Conservation (phyloP, 2,888 invertebrate species). For the Campaea margaritaria region DNA sequence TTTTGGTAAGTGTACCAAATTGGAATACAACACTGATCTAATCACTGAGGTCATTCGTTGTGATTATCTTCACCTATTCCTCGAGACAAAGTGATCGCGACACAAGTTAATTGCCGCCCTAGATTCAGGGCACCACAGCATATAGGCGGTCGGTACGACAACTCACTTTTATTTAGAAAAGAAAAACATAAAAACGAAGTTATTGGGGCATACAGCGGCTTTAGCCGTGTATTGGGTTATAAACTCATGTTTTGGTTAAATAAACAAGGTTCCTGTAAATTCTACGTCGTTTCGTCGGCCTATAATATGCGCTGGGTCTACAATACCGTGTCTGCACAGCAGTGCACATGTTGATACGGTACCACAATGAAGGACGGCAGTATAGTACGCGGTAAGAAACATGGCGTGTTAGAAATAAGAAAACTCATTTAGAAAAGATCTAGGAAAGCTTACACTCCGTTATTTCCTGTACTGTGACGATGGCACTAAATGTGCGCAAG, state of each 20-base stretch:
- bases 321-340: neutral
- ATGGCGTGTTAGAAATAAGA: constrained; percentile 19
- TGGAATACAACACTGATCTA: constrained; percentile 74
- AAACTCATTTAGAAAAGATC: too few relatives aligned
- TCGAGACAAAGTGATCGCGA: constrained; percentile 59
- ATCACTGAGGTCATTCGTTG: constrained; percentile 63
- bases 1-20: constrained; percentile 77
- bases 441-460: neutral
- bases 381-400: constrained; percentile 48
- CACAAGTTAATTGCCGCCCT: constrained; percentile 31
- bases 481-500: neutral
- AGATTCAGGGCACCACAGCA: constrained; percentile 26
- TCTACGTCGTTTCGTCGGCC: too few relatives aligned
- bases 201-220: too few relatives aligned
- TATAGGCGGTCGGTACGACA: too few relatives aligned
- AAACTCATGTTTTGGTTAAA: too few relatives aligned
- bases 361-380: constrained; percentile 20
- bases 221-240: too few relatives aligned
- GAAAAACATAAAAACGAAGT: too few relatives aligned
- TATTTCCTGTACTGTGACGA: neutral
- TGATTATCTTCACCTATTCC: constrained; percentile 43
- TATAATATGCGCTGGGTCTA: neutral
- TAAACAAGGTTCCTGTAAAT: too few relatives aligned
- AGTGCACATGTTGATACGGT: neutral
- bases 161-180: too few relatives aligned